Percentiles rank a stretch among this genome's conserved stretches.
phyloP scores from a whole-genome alignment of 2,888 invertebrate species.

The Hedychridium roseum region DNA sequence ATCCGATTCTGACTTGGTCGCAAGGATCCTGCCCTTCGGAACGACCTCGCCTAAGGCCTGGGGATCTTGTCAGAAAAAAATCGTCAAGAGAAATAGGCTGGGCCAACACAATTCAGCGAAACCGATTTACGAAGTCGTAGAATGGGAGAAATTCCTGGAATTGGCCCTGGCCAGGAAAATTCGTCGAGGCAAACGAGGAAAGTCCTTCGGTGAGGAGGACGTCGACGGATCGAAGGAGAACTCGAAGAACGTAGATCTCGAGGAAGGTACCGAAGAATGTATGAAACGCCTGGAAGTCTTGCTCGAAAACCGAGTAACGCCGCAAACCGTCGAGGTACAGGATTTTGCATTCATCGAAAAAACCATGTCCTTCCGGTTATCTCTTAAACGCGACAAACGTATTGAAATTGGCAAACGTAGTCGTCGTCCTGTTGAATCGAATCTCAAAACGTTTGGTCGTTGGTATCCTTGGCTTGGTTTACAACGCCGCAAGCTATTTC shows the following conservation, averaged over 20 bases:
- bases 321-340: constrained; percentile 48
- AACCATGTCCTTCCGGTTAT: too few relatives aligned
- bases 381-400: too few relatives aligned
- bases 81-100: constrained; percentile 57
- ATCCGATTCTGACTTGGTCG: too few relatives aligned
- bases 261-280: constrained; percentile 35
- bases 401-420: too few relatives aligned
- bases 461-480: too few relatives aligned
- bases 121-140: constrained; percentile 52
- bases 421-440: too few relatives aligned
- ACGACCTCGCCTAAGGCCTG: constrained; percentile 9
- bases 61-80: constrained; percentile 52
- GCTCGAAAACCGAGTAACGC: constrained; percentile 39
- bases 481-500: too few relatives aligned
- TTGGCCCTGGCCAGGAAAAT: constrained; percentile 68
- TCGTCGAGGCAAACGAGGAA: constrained; percentile 34
- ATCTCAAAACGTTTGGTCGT: too few relatives aligned
- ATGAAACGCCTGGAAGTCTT: constrained; percentile 53
- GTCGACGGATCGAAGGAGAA: constrained; percentile 63
- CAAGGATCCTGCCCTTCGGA: constrained; percentile 8
- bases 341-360: not conserved
- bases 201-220: constrained; percentile 19
- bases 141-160: constrained; percentile 69
- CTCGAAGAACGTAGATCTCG: constrained; percentile 38
- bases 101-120: constrained; percentile 24